Conservation (phyloP, 2,888 invertebrate species). For the Ophioninae sp. region DNA sequence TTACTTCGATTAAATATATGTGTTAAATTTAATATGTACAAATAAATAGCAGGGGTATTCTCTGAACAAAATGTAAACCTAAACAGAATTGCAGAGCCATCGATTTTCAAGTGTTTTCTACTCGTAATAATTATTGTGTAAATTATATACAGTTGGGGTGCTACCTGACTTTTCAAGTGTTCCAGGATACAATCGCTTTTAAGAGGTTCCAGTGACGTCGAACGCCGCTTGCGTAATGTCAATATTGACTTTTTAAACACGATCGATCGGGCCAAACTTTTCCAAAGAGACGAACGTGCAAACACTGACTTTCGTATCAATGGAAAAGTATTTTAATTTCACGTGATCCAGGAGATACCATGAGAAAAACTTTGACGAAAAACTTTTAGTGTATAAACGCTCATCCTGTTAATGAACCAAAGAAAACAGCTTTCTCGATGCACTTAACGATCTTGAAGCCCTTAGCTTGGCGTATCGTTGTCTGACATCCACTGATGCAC, state of each 20-base stretch:
- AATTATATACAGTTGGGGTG: not conserved
- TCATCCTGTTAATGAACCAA: not conserved
- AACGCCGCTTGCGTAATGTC: not conserved
- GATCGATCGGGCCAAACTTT: slow-evolving; percentile 7
- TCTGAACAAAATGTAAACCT: not conserved
- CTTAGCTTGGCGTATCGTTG: not conserved
- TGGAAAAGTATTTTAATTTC: slow-evolving; percentile 13
- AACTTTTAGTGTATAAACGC: not conserved
- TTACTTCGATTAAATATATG: too few species aligned
- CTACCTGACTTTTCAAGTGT: not conserved
- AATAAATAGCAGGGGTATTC: not conserved
- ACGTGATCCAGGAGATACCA: not conserved
- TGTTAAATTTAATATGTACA: not conserved
- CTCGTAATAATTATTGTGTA: not conserved
- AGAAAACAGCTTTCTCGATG: not conserved
- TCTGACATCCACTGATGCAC: not conserved
- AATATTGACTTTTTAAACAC: slow-evolving; percentile 8
- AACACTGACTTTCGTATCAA: slow-evolving; percentile 1
- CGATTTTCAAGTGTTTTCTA: not conserved
- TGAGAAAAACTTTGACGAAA: not conserved
- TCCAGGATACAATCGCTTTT: not conserved
- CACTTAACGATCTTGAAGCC: not conserved
- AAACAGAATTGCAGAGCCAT: not conserved
- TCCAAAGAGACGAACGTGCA: not conserved
- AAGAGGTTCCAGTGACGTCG: not conserved